Percentiles rank a stretch among this genome's conserved stretches.
phyloP scores from a whole-genome alignment of 2,888 invertebrate species.

The Bhutanitis thaidina region DNA sequence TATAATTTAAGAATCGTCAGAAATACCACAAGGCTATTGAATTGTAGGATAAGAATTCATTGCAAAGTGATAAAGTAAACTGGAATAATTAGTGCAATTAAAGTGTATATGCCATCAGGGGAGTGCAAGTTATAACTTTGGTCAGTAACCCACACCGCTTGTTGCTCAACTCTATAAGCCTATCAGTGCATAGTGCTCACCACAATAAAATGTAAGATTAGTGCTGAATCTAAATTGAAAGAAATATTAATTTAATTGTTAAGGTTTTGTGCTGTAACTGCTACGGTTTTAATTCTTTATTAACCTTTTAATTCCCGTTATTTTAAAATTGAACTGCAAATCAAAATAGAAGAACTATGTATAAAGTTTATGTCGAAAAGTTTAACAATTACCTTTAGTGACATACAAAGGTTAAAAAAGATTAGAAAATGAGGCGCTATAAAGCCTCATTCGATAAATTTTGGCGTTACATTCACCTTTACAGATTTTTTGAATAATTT shows the following conservation, averaged over 20 bases:
- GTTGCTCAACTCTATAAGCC: constrained; percentile 8
- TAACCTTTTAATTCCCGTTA: background rate
- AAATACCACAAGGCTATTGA: background rate
- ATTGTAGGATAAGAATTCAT: background rate
- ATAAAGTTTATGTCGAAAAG: too few species aligned
- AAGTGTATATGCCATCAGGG: background rate
- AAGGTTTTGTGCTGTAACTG: background rate
- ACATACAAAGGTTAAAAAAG: too few species aligned
- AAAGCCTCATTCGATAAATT: too few species aligned
- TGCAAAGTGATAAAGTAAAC: background rate
- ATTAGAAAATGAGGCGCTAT: too few species aligned
- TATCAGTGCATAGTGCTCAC: constrained; percentile 6
- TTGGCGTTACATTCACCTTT: too few species aligned
- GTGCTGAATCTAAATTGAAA: background rate
- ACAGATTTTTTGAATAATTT: too few species aligned
- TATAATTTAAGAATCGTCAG: background rate
- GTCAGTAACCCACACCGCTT: background rate
- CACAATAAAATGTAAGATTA: background rate
- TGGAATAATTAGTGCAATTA: background rate
- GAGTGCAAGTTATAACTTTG: constrained; percentile 2
- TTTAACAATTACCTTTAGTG: too few species aligned
- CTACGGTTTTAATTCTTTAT: background rate
- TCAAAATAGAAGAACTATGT: background rate
- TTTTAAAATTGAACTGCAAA: background rate
- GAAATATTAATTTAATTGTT: background rate